phyloP scores from a whole-genome alignment of 2,888 invertebrate species.

The Pocota personata region DNA sequence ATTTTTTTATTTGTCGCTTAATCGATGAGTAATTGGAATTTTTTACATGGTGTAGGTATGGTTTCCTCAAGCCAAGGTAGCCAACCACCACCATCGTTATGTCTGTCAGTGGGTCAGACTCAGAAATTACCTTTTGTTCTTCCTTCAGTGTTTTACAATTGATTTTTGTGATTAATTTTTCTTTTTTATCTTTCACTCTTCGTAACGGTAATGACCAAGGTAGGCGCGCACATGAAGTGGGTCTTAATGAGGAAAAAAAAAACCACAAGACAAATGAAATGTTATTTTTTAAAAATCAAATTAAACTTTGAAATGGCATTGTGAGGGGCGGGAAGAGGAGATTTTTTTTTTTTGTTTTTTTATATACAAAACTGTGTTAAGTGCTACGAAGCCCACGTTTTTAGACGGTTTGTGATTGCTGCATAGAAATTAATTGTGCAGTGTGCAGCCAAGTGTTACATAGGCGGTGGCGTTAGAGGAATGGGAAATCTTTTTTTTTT shows the following conservation, averaged over 20 bases:
- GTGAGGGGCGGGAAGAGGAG: not conserved
- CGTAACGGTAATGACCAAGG: slow-evolving; percentile 53
- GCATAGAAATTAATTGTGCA: slow-evolving; percentile 45
- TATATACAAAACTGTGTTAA: slow-evolving; percentile 11
- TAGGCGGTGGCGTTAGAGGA: not conserved
- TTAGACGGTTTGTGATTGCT: slow-evolving; percentile 37
- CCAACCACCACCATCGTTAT: slow-evolving; percentile 21
- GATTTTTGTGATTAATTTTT: slow-evolving; percentile 59
- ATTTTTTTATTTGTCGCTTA: slow-evolving; percentile 15
- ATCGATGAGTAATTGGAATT: slow-evolving; percentile 68
- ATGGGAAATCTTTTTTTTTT: slow-evolving; percentile 35
- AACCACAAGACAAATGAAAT: slow-evolving; percentile 50
- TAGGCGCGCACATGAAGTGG: slow-evolving; percentile 41
- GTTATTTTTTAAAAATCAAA: slow-evolving; percentile 48
- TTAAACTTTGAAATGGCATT: slow-evolving; percentile 22
- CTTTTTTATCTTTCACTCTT: slow-evolving; percentile 25
- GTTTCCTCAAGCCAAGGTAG: slow-evolving; percentile 49
- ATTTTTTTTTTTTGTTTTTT: not conserved
- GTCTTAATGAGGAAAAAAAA: slow-evolving; percentile 42
- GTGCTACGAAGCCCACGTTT: slow-evolving; percentile 40
- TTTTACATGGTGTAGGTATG: slow-evolving; percentile 38
- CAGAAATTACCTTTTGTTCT: slow-evolving; percentile 59
- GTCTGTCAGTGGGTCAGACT: slow-evolving; percentile 63
- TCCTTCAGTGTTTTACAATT: slow-evolving; percentile 56
- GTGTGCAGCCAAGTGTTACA: slow-evolving; percentile 42